phyloP scores from a whole-genome alignment of 2,888 invertebrate genomes.

The Oscheius sp. region DNA sequence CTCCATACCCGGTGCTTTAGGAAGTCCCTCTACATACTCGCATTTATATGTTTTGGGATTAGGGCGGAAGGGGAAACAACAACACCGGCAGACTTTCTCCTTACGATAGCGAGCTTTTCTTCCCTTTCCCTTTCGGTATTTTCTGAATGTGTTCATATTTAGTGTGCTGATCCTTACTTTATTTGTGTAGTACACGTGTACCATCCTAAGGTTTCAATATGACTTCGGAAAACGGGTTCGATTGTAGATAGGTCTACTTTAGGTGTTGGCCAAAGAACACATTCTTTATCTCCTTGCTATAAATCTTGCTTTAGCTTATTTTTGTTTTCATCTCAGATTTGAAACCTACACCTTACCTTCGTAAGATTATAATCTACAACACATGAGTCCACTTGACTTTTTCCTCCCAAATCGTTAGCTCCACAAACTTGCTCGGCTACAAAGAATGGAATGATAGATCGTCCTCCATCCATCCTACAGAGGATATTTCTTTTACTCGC shows the following conservation, averaged over 20 bases:
- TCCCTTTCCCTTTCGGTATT: slow-evolving; percentile 44
- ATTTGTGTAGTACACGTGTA: slow-evolving; percentile 64
- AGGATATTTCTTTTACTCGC: neutral
- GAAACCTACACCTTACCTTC: slow-evolving; percentile 32
- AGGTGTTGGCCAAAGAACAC: slow-evolving; percentile 64
- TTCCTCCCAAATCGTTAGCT: slow-evolving; percentile 58
- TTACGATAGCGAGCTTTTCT: slow-evolving; percentile 48
- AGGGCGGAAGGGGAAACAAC: slow-evolving; percentile 68
- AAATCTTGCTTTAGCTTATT: neutral
- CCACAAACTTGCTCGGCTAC: slow-evolving; percentile 68
- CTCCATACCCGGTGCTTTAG: slow-evolving; percentile 61
- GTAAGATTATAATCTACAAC: slow-evolving; percentile 63
- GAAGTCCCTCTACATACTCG: slow-evolving; percentile 59
- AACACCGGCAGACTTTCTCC: slow-evolving; percentile 67
- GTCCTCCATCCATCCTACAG: slow-evolving; percentile 61
- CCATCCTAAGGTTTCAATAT: slow-evolving; percentile 62
- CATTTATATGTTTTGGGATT: slow-evolving; percentile 68
- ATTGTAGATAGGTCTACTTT: slow-evolving; percentile 61
- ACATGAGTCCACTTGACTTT: slow-evolving; percentile 63
- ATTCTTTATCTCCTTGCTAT: slow-evolving; percentile 64
- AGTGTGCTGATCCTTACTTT: slow-evolving; percentile 38
- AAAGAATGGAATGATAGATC: slow-evolving; percentile 66
- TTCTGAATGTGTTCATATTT: slow-evolving; percentile 16
- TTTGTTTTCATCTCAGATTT: neutral
- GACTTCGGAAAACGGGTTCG: slow-evolving; percentile 62